phyloP scores from a whole-genome alignment of 2,113 vertebrate genomes.

The Lophura nycthemera region DNA sequence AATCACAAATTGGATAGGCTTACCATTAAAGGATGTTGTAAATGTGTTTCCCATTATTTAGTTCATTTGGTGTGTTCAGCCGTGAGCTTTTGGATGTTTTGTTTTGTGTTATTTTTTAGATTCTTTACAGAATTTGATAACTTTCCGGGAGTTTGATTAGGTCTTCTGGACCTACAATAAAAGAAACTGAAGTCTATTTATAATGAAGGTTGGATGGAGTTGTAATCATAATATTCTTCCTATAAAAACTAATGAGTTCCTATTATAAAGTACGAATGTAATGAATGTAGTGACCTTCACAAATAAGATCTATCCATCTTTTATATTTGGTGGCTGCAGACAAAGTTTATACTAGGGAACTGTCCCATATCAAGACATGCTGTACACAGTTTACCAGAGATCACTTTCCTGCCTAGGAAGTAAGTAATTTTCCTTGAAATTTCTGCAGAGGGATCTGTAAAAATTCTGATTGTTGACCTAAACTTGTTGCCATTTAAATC shows the following conservation, averaged over 20 bases:
- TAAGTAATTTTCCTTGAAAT: background rate
- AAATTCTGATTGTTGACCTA: background rate
- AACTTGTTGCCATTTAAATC: background rate
- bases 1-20: constrained; percentile 82
- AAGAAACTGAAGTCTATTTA: constrained; percentile 31
- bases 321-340: background rate
- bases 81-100: constrained; percentile 71
- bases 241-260: background rate
- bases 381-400: background rate
- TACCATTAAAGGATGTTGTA: constrained; percentile 77
- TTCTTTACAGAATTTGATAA: constrained; percentile 70
- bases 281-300: background rate
- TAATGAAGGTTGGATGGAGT: constrained; percentile 23
- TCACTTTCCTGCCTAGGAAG: background rate
- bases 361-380: background rate
- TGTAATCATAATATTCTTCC: background rate
- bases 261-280: background rate
- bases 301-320: background rate
- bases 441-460: background rate
- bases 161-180: constrained; percentile 34
- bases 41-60: constrained; percentile 85
- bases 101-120: background rate
- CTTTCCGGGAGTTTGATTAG: constrained; percentile 64
- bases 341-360: background rate
- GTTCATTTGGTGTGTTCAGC: constrained; percentile 78